A percentile compares a stretch with the other conserved stretches of the same genome.
Evolutionary conservation across 1,140 invertebrate genomes (phyloP).

Genomic region (Pollicipes pollicipes): DNA sequence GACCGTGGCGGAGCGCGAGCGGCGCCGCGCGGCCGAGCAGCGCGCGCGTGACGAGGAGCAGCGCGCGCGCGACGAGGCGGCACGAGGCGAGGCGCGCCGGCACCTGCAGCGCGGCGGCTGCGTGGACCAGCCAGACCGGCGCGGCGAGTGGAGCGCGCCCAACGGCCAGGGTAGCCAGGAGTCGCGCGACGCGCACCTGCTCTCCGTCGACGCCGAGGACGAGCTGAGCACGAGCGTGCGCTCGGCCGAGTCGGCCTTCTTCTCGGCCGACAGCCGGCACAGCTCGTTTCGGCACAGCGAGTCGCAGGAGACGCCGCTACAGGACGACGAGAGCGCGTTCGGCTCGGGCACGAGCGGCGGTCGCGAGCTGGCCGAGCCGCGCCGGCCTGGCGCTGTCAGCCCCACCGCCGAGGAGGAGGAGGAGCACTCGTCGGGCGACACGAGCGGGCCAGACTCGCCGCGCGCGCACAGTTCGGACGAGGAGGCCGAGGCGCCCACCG

Average conservation of each 20-base stretch:
- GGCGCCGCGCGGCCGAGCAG: slow-evolving; percentile 11
- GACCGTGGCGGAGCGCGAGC: slow-evolving; percentile 6
- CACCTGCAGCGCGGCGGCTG: slow-evolving; percentile 8
- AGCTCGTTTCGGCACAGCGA: slow-evolving; percentile 19
- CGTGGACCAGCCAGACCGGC: slow-evolving; percentile 6
- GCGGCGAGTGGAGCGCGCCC: slow-evolving; percentile 11
- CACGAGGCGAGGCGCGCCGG: slow-evolving; percentile 9
- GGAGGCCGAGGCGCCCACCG: slow-evolving; percentile 33
- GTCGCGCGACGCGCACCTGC: too few relatives aligned
- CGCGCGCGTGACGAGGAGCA: not conserved
- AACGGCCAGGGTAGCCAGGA: slow-evolving; percentile 12
- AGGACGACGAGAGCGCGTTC: slow-evolving; percentile 5
- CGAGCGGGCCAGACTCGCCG: slow-evolving; percentile 68
- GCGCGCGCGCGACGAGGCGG: slow-evolving; percentile 9
- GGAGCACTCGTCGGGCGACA: slow-evolving; percentile 52
- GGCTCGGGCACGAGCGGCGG: slow-evolving; percentile 7
- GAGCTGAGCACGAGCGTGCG: slow-evolving; percentile 14
- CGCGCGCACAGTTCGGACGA: slow-evolving; percentile 46
- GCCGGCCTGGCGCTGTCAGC: slow-evolving; percentile 11
- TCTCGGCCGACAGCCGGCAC: slow-evolving; percentile 21
- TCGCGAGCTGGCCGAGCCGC: slow-evolving; percentile 5
- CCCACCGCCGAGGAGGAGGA: slow-evolving; percentile 23
- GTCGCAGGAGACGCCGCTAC: slow-evolving; percentile 15
- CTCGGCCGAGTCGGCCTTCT: slow-evolving; percentile 23
- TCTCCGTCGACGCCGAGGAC: slow-evolving; percentile 12